Percentiles rank a stretch among this genome's conserved stretches.
These are phyloP conservation scores for Drosophila ambigua DNA, from an alignment of 1,140 invertebrate species.

Conservation along the genomic window DNA sequence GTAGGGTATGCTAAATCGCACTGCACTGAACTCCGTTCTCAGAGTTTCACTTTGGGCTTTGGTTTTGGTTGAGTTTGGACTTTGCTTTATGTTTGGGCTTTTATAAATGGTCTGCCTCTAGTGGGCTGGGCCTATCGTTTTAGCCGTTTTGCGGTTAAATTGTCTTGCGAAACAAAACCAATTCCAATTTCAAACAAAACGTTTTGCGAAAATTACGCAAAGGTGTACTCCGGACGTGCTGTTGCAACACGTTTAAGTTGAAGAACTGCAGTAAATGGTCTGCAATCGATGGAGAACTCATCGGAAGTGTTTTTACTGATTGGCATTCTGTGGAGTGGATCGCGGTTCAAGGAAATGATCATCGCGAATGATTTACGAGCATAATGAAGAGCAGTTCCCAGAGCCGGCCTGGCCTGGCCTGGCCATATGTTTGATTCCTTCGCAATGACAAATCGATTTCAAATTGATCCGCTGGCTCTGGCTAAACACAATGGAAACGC, in stretches of 20 bases:
- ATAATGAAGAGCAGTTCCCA: constrained; percentile 50
- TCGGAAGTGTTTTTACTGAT: constrained; percentile 76
- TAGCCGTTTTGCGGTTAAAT: constrained; percentile 72
- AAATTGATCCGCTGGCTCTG: constrained; percentile 51
- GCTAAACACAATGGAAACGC: constrained; percentile 56
- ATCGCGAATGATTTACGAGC: constrained; percentile 45
- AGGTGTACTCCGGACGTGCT: constrained; percentile 60
- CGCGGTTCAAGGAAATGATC: constrained; percentile 57
- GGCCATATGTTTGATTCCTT: constrained; percentile 19
- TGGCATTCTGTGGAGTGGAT: constrained; percentile 33
- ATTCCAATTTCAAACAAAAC: constrained; percentile 81
- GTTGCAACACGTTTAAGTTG: constrained; percentile 44
- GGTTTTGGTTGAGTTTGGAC: no score
- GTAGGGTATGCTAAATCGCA: constrained; percentile 75
- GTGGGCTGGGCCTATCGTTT: constrained; percentile 60
- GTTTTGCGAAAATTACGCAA: constrained; percentile 76
- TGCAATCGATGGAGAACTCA: constrained; percentile 39
- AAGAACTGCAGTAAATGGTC: constrained; percentile 40
- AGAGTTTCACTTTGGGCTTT: constrained; percentile 27
- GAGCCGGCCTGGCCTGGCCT: not conserved
- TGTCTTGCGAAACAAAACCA: constrained; percentile 70
- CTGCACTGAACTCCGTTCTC: constrained; percentile 52
- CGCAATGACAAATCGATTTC: constrained; percentile 64
- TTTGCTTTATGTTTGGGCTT: constrained; percentile 1
- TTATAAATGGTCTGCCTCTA: constrained; percentile 20